phyloP scores from a whole-genome alignment of 2,113 vertebrate species.

The Menidia beryllina region DNA sequence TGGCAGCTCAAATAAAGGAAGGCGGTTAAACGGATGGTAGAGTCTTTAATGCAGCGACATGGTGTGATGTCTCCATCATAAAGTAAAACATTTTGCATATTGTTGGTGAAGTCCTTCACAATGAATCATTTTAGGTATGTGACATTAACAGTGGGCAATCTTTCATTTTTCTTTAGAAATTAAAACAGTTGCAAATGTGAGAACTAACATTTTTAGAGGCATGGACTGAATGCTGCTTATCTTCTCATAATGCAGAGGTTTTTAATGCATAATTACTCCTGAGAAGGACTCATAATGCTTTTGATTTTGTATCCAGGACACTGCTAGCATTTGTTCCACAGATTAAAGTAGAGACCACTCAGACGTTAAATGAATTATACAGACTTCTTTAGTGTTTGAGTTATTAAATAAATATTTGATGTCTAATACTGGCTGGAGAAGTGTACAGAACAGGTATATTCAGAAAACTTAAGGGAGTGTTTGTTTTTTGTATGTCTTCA shows the following conservation, averaged over 20 bases:
- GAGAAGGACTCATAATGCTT: slow-evolving; percentile 11
- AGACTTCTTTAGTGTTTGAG: slow-evolving; percentile 14
- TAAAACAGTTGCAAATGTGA: neutral
- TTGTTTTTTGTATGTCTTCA: slow-evolving; percentile 48
- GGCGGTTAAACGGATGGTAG: neutral
- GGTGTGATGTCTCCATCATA: neutral
- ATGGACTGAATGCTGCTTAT: neutral
- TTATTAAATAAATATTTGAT: slow-evolving; percentile 18
- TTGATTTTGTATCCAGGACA: slow-evolving; percentile 5
- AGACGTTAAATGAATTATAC: slow-evolving; percentile 45
- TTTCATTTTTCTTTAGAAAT: neutral
- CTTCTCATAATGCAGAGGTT: neutral
- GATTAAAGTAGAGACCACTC: slow-evolving; percentile 35
- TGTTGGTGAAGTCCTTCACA: neutral
- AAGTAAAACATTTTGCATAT: neutral
- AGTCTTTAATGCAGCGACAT: neutral
- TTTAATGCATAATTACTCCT: slow-evolving; percentile 6
- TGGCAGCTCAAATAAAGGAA: neutral
- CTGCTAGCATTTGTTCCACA: neutral
- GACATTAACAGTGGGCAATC: no score
- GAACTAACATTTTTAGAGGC: no score
- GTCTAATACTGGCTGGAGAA: neutral
- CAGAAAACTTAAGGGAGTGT: slow-evolving; percentile 12
- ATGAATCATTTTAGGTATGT: neutral
- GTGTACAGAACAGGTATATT: slow-evolving; percentile 12